Evolutionary conservation across 2,888 invertebrate genomes (phyloP).

Genomic region (Shargacucullia verbasci): DNA sequence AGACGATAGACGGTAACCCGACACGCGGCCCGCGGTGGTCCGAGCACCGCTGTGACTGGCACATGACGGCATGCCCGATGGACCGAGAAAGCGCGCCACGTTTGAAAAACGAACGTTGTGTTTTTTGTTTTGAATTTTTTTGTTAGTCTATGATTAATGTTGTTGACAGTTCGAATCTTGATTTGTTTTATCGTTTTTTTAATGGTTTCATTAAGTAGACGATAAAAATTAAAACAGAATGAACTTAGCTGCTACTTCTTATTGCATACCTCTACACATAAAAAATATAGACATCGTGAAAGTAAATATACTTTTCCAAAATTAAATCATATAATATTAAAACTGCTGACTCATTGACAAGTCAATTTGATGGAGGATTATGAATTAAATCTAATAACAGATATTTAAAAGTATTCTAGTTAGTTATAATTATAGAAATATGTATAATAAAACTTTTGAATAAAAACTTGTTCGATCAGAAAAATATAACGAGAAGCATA

Average conservation of each 20-base stretch:
- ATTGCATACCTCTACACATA: background rate
- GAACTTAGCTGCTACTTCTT: background rate
- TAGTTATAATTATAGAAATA: slow-evolving; percentile 7
- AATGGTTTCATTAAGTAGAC: slow-evolving; percentile 2
- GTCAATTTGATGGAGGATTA: background rate
- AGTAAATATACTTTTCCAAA: too few relatives aligned
- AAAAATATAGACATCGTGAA: too few relatives aligned
- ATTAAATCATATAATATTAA: too few relatives aligned
- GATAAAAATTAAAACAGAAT: background rate
- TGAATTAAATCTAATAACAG: background rate
- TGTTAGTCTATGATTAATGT: slow-evolving; percentile 64
- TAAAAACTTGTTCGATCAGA: slow-evolving; percentile 71
- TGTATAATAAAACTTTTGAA: slow-evolving; percentile 32
- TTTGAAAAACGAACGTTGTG: slow-evolving; percentile 73
- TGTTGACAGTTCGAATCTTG: slow-evolving; percentile 55
- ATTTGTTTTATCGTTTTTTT: slow-evolving; percentile 20
- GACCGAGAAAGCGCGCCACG: slow-evolving; percentile 87
- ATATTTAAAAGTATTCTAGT: slow-evolving; percentile 6
- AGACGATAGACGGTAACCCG: slow-evolving; percentile 87
- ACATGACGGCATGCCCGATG: slow-evolving; percentile 87
- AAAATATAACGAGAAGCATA: slow-evolving; percentile 79
- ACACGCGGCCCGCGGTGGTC: slow-evolving; percentile 84
- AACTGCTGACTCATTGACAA: too few relatives aligned
- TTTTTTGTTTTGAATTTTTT: slow-evolving; percentile 61
- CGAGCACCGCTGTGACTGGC: slow-evolving; percentile 81